These are phyloP conservation scores for Orthonyx spaldingii DNA, from an alignment of 2,113 vertebrate genomes.

Conservation along the genomic window DNA sequence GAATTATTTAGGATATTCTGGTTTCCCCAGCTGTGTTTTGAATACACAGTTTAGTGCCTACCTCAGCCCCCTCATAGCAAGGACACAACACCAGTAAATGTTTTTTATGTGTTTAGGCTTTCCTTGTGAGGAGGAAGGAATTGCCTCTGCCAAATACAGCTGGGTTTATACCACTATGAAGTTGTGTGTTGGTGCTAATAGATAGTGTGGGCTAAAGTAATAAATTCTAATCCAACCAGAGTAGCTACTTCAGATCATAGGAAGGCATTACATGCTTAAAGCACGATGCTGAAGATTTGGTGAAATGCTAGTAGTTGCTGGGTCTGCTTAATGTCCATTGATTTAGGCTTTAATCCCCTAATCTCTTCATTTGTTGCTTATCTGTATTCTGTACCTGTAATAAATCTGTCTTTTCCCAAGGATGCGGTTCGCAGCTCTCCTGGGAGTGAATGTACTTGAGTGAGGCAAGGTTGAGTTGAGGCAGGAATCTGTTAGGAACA, in stretches of 20 bases:
- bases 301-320: background rate
- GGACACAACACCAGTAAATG: background rate
- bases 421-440: background rate
- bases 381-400: background rate
- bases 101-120: background rate
- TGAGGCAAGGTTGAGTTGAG: background rate
- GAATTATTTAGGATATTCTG: background rate
- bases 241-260: background rate
- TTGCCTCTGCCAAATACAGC: background rate
- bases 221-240: background rate
- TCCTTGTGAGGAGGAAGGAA: background rate
- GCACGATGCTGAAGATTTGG: background rate
- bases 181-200: background rate
- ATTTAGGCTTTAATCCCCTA: background rate
- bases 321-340: background rate
- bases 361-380: background rate
- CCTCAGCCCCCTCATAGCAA: background rate
- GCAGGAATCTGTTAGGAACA: background rate
- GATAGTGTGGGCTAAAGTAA: background rate
- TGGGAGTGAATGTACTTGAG: background rate
- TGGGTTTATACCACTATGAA: background rate
- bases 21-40: background rate
- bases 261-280: background rate
- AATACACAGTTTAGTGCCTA: rapidly evolving
- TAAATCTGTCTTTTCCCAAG: background rate